phyloP scores from a whole-genome alignment of 2,888 invertebrate genomes.

The Malthinus flaveolus region DNA sequence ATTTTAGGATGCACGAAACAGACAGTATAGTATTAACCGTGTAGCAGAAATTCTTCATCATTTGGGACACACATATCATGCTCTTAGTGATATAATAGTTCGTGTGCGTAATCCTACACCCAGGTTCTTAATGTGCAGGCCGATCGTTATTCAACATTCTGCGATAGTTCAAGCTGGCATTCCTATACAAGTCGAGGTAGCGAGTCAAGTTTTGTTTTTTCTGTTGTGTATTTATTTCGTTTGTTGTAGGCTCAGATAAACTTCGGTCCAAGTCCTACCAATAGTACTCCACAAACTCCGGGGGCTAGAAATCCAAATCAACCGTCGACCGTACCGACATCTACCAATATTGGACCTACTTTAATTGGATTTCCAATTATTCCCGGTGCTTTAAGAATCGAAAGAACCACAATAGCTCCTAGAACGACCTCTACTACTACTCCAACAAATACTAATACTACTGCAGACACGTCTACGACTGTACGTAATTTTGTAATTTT shows the following conservation, averaged over 20 bases:
- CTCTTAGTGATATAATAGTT: conserved; percentile 82
- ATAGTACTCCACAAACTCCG: conserved; percentile 2
- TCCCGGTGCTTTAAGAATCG: neutral
- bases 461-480: conserved; percentile 32
- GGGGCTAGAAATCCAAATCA: conserved; percentile 15
- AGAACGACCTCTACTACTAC: conserved; percentile 32
- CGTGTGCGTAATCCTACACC: conserved; percentile 70
- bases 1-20: conserved; percentile 55
- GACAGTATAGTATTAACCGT: conserved; percentile 71
- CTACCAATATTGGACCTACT: neutral
- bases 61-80: conserved; percentile 86
- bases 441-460: conserved; percentile 28
- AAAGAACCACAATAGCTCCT: neutral
- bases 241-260: conserved; percentile 40
- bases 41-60: conserved; percentile 83
- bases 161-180: conserved; percentile 68
- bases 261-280: conserved; percentile 19
- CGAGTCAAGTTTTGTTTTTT: neutral
- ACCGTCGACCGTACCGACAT: conserved; percentile 6
- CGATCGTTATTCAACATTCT: conserved; percentile 71
- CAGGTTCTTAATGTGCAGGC: conserved; percentile 69
- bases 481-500: conserved; percentile 2
- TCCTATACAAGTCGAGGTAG: conserved; percentile 65
- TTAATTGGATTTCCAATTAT: neutral
- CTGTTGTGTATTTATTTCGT: neutral